phyloP scores from a whole-genome alignment of 2,888 invertebrate genomes.

The Mimachlamys varia region DNA sequence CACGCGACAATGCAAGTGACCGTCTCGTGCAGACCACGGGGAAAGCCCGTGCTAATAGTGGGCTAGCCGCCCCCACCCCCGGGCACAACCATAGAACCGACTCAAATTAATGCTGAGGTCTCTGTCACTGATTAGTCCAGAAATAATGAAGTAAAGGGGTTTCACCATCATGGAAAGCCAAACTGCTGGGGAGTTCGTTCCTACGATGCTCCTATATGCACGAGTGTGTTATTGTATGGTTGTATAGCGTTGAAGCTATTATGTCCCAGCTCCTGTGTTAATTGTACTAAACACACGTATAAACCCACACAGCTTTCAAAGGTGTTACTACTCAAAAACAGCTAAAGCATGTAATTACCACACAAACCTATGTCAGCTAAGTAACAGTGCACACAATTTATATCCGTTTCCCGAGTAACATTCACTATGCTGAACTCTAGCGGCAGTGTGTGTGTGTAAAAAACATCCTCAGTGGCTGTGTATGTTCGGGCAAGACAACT shows the following conservation, averaged over 20 bases:
- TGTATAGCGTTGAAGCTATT: not conserved
- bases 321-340: not conserved
- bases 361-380: not conserved
- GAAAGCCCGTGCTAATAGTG: slow-evolving; percentile 16
- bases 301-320: not conserved
- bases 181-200: not conserved
- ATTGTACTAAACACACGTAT: not conserved
- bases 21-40: slow-evolving; percentile 18
- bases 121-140: not conserved
- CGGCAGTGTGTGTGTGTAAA: not conserved
- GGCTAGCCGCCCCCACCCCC: slow-evolving; percentile 28
- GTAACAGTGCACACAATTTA: not conserved
- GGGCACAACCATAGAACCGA: slow-evolving; percentile 6
- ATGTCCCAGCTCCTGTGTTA: not conserved
- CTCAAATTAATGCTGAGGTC: not conserved
- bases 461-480: slow-evolving; percentile 31
- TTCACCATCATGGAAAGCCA: not conserved
- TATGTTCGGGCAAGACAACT: not conserved
- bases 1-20: slow-evolving; percentile 25
- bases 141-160: not conserved
- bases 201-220: not conserved
- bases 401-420: slow-evolving; percentile 10
- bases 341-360: not conserved
- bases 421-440: not conserved
- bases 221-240: not conserved